A percentile compares a stretch with the other conserved stretches of the same genome.
These are phyloP conservation scores for Sturnira hondurensis DNA, from an alignment of 2,113 vertebrate species.

Conservation along the genomic window DNA sequence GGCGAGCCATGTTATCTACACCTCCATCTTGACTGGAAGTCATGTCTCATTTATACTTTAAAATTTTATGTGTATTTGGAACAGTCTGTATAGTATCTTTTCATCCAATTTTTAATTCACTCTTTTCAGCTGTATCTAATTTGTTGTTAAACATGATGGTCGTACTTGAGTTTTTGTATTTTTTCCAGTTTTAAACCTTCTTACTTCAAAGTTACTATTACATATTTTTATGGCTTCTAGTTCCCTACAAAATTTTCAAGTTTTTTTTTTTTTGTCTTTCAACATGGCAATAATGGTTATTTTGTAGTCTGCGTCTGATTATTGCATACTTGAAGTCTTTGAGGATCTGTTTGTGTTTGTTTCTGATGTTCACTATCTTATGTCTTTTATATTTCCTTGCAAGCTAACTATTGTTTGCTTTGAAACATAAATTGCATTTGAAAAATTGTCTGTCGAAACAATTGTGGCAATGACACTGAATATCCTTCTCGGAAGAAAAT, in stretches of 20 bases:
- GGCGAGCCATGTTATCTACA: no score
- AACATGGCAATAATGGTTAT: background rate
- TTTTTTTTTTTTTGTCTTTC: slow-evolving; percentile 47
- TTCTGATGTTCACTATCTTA: background rate
- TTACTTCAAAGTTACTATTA: background rate
- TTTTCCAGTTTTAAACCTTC: background rate
- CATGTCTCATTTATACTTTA: background rate
- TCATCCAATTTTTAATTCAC: background rate
- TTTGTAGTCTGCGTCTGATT: background rate
- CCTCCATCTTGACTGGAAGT: no score
- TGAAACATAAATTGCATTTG: background rate
- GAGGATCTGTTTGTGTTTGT: background rate
- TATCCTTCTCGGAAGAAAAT: background rate
- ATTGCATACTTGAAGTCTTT: background rate
- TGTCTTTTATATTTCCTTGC: background rate
- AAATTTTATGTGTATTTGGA: background rate
- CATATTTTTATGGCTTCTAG: background rate
- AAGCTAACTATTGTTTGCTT: background rate
- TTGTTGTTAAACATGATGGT: background rate
- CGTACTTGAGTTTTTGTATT: slow-evolving; percentile 9
- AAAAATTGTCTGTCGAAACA: background rate
- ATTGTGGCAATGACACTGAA: background rate
- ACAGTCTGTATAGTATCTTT: background rate
- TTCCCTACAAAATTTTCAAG: background rate
- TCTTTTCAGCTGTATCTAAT: background rate